Percentiles rank a stretch among this genome's conserved stretches.
These are phyloP conservation scores for Martes martes DNA, from an alignment of 2,113 vertebrate species.

Conservation along the genomic window DNA sequence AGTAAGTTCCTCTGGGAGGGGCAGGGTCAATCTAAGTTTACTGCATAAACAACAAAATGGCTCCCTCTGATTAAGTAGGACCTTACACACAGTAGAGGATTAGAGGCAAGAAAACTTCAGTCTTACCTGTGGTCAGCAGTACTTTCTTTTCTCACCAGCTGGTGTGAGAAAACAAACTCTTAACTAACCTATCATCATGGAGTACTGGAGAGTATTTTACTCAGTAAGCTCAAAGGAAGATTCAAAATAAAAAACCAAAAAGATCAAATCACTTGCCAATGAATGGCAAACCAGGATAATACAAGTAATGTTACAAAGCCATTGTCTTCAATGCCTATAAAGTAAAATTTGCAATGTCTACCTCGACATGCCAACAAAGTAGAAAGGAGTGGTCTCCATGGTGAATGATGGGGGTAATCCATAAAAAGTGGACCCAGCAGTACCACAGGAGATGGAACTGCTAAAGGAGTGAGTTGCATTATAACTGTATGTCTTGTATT, in stretches of 20 bases:
- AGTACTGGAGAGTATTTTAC: background rate
- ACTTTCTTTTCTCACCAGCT: background rate
- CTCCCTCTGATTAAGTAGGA: too few relatives aligned
- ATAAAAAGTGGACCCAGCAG: background rate
- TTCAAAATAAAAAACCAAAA: background rate
- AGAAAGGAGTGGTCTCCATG: too few relatives aligned
- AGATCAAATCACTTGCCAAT: background rate
- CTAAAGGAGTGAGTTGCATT: background rate
- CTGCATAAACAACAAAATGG: too few relatives aligned
- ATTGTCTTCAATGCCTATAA: too few relatives aligned
- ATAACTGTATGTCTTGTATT: too few relatives aligned
- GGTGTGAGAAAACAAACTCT: background rate
- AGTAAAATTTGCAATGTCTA: too few relatives aligned
- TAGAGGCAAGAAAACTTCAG: too few relatives aligned
- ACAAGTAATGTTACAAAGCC: too few relatives aligned
- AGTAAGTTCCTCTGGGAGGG: too few relatives aligned
- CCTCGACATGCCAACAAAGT: rapidly evolving
- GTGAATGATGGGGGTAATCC: background rate
- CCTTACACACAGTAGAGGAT: too few relatives aligned
- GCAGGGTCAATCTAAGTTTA: too few relatives aligned
- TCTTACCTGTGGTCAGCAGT: background rate
- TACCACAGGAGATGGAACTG: rapidly evolving
- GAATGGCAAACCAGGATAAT: background rate
- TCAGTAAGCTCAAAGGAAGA: background rate
- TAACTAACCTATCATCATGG: background rate